Evolutionary conservation across 2,888 invertebrate genomes (phyloP).

Genomic region (Leucoma salicis): DNA sequence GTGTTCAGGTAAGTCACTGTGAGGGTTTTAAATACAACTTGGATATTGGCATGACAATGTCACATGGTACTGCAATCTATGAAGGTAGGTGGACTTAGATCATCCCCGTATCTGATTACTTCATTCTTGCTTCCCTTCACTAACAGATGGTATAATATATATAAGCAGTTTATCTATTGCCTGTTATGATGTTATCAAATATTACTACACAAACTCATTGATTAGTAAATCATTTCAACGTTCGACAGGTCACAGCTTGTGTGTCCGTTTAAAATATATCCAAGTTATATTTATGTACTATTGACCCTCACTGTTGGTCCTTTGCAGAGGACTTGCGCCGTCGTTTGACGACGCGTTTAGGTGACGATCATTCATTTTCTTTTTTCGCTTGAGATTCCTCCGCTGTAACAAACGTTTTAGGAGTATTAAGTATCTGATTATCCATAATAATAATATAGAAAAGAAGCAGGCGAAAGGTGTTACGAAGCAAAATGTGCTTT

Average conservation of each 20-base stretch:
- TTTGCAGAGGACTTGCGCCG: conserved; percentile 74
- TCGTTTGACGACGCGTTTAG: conserved; percentile 77
- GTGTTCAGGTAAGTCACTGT: not conserved
- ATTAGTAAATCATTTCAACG: too few relatives aligned
- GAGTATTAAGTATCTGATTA: not conserved
- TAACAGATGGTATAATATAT: too few relatives aligned
- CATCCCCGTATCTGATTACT: too few relatives aligned
- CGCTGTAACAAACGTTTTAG: conserved; percentile 41
- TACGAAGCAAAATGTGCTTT: not conserved
- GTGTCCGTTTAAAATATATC: too few relatives aligned
- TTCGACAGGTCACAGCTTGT: too few relatives aligned
- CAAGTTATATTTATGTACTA: conserved; percentile 3
- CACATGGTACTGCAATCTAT: too few relatives aligned
- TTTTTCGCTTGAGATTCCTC: conserved; percentile 73
- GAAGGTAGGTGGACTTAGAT: too few relatives aligned
- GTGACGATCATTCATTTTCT: conserved; percentile 76
- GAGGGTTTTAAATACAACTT: not conserved
- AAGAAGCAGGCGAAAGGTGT: not conserved
- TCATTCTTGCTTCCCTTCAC: too few relatives aligned
- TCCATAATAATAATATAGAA: not conserved
- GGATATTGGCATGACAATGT: not conserved
- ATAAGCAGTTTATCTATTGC: too few relatives aligned
- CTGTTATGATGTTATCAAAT: too few relatives aligned
- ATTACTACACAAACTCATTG: too few relatives aligned
- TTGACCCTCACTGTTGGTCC: conserved; percentile 51